Evolutionary conservation across 2,113 vertebrate genomes (phyloP).

Genomic region (Dolichotis patagonum): DNA sequence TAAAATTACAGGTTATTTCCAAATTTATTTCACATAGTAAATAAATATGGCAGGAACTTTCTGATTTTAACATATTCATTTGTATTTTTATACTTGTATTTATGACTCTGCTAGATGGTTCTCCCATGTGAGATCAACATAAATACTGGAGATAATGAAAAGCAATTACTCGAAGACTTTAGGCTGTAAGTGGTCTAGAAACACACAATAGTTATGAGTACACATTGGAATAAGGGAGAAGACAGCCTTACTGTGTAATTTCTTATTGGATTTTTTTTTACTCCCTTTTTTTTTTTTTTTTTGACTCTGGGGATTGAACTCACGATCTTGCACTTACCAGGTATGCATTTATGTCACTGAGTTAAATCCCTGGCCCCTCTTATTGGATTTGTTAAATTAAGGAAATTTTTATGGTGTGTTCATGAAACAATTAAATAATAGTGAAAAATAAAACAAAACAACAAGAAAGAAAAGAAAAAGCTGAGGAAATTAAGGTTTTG

Average conservation of each 20-base stretch:
- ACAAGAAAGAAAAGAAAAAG: not conserved
- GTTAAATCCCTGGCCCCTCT: not conserved
- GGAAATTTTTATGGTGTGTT: not conserved
- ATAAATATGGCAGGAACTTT: not conserved
- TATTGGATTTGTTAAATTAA: not conserved
- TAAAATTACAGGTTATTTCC: not conserved
- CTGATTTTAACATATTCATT: conserved; percentile 8
- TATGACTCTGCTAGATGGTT: not conserved
- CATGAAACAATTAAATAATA: not conserved
- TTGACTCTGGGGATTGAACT: too few relatives aligned
- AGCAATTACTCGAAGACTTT: not conserved
- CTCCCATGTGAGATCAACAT: not conserved
- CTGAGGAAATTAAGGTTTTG: not conserved
- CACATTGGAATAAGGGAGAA: not conserved
- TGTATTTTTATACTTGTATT: not conserved
- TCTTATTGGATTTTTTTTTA: not conserved
- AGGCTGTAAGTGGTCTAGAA: not conserved
- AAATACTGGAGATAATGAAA: not conserved
- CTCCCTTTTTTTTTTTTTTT: too few relatives aligned
- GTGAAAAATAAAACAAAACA: not conserved
- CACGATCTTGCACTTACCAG: too few relatives aligned
- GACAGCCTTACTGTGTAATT: too few relatives aligned
- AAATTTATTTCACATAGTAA: not conserved
- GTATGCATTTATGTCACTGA: too few relatives aligned
- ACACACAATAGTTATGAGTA: not conserved